A percentile compares a stretch with the other conserved stretches of the same genome.
Evolutionary conservation across 2,888 invertebrate species (phyloP).

Genomic region (Spialia ferax): DNA sequence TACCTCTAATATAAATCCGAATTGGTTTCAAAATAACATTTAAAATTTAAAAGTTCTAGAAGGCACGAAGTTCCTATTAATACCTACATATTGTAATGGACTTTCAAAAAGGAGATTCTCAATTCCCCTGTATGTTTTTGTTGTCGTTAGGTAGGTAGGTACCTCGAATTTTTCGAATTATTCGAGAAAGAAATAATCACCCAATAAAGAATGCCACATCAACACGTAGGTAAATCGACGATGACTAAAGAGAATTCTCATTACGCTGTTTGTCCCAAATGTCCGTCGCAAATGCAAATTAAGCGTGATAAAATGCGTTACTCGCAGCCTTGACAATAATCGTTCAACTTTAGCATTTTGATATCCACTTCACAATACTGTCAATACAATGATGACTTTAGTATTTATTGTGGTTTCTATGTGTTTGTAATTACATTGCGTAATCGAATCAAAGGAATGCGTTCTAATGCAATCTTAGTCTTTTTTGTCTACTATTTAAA

Average conservation of each 20-base stretch:
- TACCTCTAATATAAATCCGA: too few species aligned
- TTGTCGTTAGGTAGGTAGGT: too few species aligned
- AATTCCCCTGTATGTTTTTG: too few species aligned
- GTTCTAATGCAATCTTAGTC: too few species aligned
- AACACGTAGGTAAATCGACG: conserved; percentile 6
- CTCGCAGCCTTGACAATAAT: conserved; percentile 34
- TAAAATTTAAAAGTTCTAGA: too few species aligned
- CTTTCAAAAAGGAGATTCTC: too few species aligned
- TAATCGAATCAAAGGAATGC: background rate
- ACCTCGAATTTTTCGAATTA: too few species aligned
- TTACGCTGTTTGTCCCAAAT: conserved; percentile 30
- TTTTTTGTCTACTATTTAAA: too few species aligned
- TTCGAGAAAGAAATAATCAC: too few species aligned
- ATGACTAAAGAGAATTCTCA: conserved; percentile 28
- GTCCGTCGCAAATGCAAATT: conserved; percentile 34
- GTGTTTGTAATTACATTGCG: background rate
- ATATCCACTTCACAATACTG: conserved; percentile 21
- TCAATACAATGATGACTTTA: background rate
- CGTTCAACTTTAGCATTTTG: conserved; percentile 34
- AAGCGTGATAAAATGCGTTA: conserved; percentile 30
- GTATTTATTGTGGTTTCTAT: background rate
- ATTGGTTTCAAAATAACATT: too few species aligned
- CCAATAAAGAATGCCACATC: background rate
- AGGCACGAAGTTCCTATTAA: too few species aligned
- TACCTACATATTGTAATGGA: too few species aligned